Evolutionary conservation across 2,113 vertebrate genomes (phyloP), one percentile per base, ranked within the genome.

Genomic region (Hydrochoerus hydrochaeris): DNA sequence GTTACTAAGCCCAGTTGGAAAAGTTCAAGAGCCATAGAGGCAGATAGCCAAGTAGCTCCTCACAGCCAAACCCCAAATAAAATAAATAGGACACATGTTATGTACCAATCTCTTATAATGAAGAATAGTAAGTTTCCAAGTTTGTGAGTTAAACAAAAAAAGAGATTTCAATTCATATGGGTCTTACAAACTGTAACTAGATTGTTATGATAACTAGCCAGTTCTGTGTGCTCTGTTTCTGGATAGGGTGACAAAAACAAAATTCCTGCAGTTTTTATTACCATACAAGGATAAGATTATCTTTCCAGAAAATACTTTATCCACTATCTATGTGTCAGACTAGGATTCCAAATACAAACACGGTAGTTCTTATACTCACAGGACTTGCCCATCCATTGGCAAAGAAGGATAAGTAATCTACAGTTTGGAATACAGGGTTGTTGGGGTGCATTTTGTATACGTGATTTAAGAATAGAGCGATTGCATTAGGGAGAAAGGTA

Each of bases 241-340:
- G 73, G 44, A 17, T 88, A 52, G 46, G 57, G 54, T 77, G 24
- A 3, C 90, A 73, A 54, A 94, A 90, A 84, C 60, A 57, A 93
- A 91, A 93, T 35, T 85, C 75, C 44, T 16, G 12, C 93, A 14
- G 7, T 60, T 90, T 94, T 90, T 62, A 65, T 84, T 91, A 73
- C 60, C 92, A 80, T 90, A 84, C 28, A 54, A 88, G 82, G 92
- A 30, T 89, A 83, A 81, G 81, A 84, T 87, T 85, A 5, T 38
- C 84, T 94, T 87, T 87, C 69, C 60, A 84, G 49, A 38, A 73
- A 49, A 80, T 38, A 30, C 85, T 96, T 92, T 87, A 35, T 41
- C 60, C 73, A 44, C 20, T 91, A 17, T 49, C 85, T 81, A 0
- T 35, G 85, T 80, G 73, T 92, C 84, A 69, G 46, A n/a, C 58